Evolutionary conservation across 2,888 invertebrate species (phyloP).

Genomic region (Brachypterus glaber): DNA sequence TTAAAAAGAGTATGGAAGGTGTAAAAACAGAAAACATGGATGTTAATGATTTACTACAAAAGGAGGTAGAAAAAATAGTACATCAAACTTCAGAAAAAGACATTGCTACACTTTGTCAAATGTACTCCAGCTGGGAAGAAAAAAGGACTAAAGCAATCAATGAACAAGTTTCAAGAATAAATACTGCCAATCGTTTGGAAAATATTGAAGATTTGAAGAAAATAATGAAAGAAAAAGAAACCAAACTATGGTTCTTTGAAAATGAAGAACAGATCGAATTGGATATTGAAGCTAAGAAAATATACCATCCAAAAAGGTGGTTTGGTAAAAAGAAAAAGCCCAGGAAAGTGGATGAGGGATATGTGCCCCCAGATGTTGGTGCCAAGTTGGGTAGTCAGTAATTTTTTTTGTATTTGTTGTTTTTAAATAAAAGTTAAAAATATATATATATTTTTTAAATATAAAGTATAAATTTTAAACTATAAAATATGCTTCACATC

Average conservation of each 20-base stretch:
- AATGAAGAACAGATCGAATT: constrained; percentile 67
- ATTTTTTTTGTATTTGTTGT: background rate
- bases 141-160: constrained; percentile 49
- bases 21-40: constrained; percentile 23
- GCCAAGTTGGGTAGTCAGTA: constrained; percentile 8
- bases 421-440: background rate
- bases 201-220: constrained; percentile 52
- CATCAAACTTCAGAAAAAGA: constrained; percentile 48
- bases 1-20: constrained; percentile 25
- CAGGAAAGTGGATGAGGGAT: constrained; percentile 49
- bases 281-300: constrained; percentile 50
- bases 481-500: background rate
- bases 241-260: constrained; percentile 70
- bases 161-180: constrained; percentile 48
- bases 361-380: constrained; percentile 61
- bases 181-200: constrained; percentile 40
- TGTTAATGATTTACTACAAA: constrained; percentile 42
- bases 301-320: constrained; percentile 18
- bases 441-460: background rate
- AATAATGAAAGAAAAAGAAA: constrained; percentile 51
- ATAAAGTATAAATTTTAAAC: background rate
- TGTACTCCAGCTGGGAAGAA: constrained; percentile 51
- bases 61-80: constrained; percentile 40
- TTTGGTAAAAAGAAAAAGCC: constrained; percentile 43
- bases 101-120: constrained; percentile 48